These are phyloP conservation scores for Apodemia hepburni DNA, from an alignment of 2,888 invertebrate species.

Conservation along the genomic window DNA sequence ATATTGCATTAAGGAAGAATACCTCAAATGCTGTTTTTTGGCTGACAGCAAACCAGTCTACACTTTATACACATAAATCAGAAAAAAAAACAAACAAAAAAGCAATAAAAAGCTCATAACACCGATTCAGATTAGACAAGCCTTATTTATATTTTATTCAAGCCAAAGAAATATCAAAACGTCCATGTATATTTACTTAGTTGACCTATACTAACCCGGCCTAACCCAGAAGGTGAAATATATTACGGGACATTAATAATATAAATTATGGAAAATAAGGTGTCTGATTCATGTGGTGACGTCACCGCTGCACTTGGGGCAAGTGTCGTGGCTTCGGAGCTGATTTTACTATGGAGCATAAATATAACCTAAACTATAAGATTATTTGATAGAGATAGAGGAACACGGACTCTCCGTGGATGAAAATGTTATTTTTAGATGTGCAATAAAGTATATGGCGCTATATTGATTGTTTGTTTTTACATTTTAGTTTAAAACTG, in stretches of 20 bases:
- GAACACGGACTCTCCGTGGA: too few relatives aligned
- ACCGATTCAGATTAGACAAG: background rate
- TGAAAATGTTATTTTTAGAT: too few relatives aligned
- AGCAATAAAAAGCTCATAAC: background rate
- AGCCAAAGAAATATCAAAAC: background rate
- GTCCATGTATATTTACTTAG: background rate
- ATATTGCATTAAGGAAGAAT: background rate
- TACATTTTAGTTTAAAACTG: too few relatives aligned
- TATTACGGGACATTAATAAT: slow-evolving; percentile 9
- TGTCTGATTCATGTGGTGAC: slow-evolving; percentile 51
- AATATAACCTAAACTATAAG: background rate
- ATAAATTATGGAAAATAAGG: background rate
- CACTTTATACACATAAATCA: background rate
- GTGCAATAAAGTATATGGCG: too few relatives aligned
- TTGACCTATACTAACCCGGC: slow-evolving; percentile 4
- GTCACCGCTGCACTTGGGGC: slow-evolving; percentile 55
- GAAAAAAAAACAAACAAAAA: background rate
- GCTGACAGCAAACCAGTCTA: background rate
- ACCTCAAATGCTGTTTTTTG: background rate
- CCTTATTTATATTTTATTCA: background rate
- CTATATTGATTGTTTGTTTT: too few relatives aligned
- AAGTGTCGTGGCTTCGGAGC: slow-evolving; percentile 68
- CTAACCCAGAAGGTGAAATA: slow-evolving; percentile 12
- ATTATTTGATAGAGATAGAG: too few relatives aligned
- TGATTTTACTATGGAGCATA: background rate